These are phyloP conservation scores for Acleris holmiana DNA, from an alignment of 2,888 invertebrate genomes.

Conservation along the genomic window DNA sequence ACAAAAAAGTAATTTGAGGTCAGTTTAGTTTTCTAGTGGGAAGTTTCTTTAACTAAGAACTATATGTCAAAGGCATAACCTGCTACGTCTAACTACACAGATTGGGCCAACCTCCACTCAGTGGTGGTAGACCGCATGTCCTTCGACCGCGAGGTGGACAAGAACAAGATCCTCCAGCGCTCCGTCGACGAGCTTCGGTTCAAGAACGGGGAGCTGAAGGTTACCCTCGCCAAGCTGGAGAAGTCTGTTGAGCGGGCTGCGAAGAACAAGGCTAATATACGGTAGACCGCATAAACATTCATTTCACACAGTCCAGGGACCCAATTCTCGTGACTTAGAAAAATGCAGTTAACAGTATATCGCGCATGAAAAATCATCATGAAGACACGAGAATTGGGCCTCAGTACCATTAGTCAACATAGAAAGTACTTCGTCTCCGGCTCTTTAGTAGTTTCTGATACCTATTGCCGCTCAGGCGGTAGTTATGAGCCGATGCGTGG, in stretches of 20 bases:
- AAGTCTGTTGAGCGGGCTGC: constrained; percentile 54
- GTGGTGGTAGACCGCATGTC: constrained; percentile 80
- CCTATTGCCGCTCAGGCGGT: too few species aligned
- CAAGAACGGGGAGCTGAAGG: constrained; percentile 75
- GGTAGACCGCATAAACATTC: neutral
- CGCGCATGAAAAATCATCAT: too few species aligned
- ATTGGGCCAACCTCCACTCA: constrained; percentile 75
- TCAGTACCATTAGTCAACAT: too few species aligned
- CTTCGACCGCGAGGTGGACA: constrained; percentile 74
- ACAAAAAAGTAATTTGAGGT: neutral
- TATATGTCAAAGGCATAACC: too few species aligned
- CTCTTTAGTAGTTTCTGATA: too few species aligned
- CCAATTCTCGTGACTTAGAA: too few species aligned
- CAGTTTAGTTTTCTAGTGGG: too few species aligned
- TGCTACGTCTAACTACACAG: constrained; percentile 45
- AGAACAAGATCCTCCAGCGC: constrained; percentile 71
- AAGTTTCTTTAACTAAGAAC: too few species aligned
- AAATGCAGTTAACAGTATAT: too few species aligned
- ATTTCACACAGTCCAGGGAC: neutral
- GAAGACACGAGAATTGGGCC: too few species aligned
- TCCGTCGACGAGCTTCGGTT: constrained; percentile 76
- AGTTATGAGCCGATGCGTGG: too few species aligned
- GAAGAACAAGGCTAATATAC: constrained; percentile 17
- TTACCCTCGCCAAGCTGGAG: constrained; percentile 64
- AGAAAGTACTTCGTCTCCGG: too few species aligned